Conservation (phyloP, 92 coral and sea anemone species). For the Desmophyllum pertusum region DNA sequence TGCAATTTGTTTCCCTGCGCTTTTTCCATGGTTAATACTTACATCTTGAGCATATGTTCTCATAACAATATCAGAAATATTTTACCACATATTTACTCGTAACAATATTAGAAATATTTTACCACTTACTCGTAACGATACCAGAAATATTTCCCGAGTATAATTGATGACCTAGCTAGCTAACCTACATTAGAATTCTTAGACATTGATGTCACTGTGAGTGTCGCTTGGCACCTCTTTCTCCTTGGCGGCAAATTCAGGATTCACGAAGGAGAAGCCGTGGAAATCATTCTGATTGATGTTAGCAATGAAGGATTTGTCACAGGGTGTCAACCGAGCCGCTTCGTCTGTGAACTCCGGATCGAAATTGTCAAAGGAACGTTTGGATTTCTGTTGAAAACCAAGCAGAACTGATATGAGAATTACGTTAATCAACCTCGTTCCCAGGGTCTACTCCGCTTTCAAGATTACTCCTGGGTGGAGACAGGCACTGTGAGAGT, state of each 20-base stretch:
- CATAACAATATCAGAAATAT: not conserved
- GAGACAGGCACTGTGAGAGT: no score
- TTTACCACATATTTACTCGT: not conserved
- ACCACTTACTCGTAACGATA: conserved; percentile 11
- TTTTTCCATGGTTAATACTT: not conserved
- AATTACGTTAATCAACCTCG: no score
- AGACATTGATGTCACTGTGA: conserved; percentile 70
- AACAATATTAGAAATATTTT: not conserved
- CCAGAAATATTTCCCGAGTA: conserved; percentile 19
- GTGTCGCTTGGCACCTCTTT: conserved; percentile 32
- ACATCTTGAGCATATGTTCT: not conserved
- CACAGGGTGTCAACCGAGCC: conserved; percentile 97
- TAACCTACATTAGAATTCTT: conserved; percentile 21
- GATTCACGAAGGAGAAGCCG: conserved; percentile 94
- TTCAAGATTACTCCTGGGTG: no score
- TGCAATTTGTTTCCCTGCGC: not conserved
- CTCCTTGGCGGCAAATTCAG: conserved; percentile 65
- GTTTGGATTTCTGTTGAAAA: conserved; percentile 88
- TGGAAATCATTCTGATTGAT: conserved; percentile 95
- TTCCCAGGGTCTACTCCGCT: no score
- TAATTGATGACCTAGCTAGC: conserved; percentile 23
- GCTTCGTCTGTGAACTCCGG: conserved; percentile 99
- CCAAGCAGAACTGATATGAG: not conserved
- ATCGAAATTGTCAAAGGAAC: conserved; percentile 98
- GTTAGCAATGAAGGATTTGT: conserved; percentile 98